phyloP scores from a whole-genome alignment of 2,888 invertebrate species.

The Volucella inanis region DNA sequence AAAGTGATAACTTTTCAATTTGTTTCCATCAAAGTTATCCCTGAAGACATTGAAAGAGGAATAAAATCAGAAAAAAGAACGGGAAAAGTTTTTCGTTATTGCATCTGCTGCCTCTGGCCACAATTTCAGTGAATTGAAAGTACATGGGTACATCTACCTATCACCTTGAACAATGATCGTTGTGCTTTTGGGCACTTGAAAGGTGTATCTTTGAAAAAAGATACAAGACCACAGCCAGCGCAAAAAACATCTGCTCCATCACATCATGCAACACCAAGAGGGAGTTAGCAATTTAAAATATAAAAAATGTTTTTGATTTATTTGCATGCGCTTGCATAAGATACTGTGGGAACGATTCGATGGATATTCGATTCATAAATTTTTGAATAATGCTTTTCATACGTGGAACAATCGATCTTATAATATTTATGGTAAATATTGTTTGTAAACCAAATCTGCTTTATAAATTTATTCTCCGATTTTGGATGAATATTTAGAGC shows the following conservation, averaged over 20 bases:
- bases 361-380: neutral
- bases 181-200: conserved; percentile 24
- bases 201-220: conserved; percentile 3
- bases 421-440: too few species aligned
- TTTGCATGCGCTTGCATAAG: neutral
- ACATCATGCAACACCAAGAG: neutral
- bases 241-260: conserved; percentile 27
- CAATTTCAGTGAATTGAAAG: neutral
- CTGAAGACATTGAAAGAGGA: neutral
- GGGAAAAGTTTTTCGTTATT: neutral
- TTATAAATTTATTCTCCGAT: too few species aligned
- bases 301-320: conserved; percentile 9
- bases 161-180: neutral
- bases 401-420: too few species aligned
- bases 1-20: conserved; percentile 7
- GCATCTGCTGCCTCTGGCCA: conserved; percentile 33
- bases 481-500: too few species aligned
- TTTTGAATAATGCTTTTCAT: too few species aligned
- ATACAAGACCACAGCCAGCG: neutral
- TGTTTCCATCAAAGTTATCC: neutral
- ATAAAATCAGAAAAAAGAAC: neutral
- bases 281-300: neutral
- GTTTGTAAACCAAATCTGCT: too few species aligned
- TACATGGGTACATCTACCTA: neutral
- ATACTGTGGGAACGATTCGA: neutral